Percentiles rank a stretch among this genome's conserved stretches.
These are phyloP conservation scores for Drosophila tripunctata DNA, from an alignment of 2,888 invertebrate genomes.

Conservation along the genomic window DNA sequence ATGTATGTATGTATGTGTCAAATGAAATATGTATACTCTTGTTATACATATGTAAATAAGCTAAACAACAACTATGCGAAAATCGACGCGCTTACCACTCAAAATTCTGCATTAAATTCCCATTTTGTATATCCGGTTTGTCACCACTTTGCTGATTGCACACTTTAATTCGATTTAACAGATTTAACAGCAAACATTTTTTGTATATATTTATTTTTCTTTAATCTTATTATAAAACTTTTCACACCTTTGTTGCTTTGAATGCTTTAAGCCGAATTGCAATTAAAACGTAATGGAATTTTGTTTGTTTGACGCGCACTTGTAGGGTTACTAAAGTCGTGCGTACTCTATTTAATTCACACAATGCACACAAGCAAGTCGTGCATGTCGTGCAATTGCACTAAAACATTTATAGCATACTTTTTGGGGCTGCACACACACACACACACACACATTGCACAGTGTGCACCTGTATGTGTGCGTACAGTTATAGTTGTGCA, in stretches of 20 bases:
- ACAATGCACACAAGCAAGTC: slow-evolving; percentile 54
- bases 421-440: slow-evolving; percentile 51
- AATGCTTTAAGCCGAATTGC: slow-evolving; percentile 10
- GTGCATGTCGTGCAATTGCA: slow-evolving; percentile 50
- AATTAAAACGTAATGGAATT: slow-evolving; percentile 39
- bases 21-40: slow-evolving; percentile 20
- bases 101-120: slow-evolving; percentile 3
- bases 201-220: not conserved
- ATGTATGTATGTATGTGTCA: slow-evolving; percentile 10
- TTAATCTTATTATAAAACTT: slow-evolving; percentile 9
- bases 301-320: slow-evolving; percentile 49
- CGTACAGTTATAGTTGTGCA: slow-evolving; percentile 45
- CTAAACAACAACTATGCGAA: slow-evolving; percentile 26
- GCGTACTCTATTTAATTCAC: slow-evolving; percentile 39
- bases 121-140: not conserved
- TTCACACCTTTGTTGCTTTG: not conserved
- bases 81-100: slow-evolving; percentile 28
- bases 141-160: too few relatives aligned
- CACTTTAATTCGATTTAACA: slow-evolving; percentile 19
- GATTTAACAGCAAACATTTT: slow-evolving; percentile 34
- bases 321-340: slow-evolving; percentile 42
- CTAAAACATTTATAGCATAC: slow-evolving; percentile 63
- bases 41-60: slow-evolving; percentile 13
- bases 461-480: slow-evolving; percentile 3
- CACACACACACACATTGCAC: slow-evolving; percentile 24